Base-by-base conservation (phyloP, 2,888 invertebrate genomes). In the Pristionchus maxplancki region DNA sequence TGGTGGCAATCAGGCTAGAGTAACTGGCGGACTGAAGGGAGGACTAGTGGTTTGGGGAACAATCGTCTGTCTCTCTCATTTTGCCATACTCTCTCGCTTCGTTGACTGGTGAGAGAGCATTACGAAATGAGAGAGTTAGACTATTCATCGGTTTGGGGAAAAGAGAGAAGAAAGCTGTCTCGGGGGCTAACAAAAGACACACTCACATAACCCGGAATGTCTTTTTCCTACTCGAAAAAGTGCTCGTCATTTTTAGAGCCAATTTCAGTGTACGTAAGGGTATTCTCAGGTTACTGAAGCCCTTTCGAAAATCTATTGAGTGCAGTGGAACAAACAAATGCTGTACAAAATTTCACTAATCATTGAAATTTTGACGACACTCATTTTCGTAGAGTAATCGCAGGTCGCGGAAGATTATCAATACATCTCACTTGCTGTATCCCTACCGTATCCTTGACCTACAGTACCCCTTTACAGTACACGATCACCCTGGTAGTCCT, bases 391-490 rank as follows among this genome's bases (percentile, higher is more conserved):
- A n/a, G n/a, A n/a, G n/a, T n/a, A n/a, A n/a, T n/a, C n/a, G n/a
- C n/a, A n/a, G n/a, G n/a, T n/a, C n/a, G n/a, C n/a, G n/a, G n/a
- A n/a, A n/a, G n/a, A n/a, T n/a, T n/a, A n/a, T n/a, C n/a, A n/a
- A n/a, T n/a, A n/a, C n/a, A n/a, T n/a, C n/a, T n/a, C n/a, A n/a
- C n/a, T n/a, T n/a, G n/a, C n/a, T n/a, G n/a, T n/a, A n/a, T n/a
- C n/a, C n/a, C n/a, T n/a, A n/a, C n/a, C n/a, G n/a, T n/a, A n/a
- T n/a, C n/a, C n/a, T n/a, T n/a, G n/a, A n/a, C n/a, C n/a, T 74
- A 74, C 74, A 9, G 74, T 74, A 74, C 9, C 37, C 74, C 53
- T 9, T 88, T 88, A 13, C 81, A 88, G 88, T 88, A 81, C 81
- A 58, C 40, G 28, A 81, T 88, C 24, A 88, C 78, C n/a, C 53